Evolutionary conservation across 2,797 vertebrate genomes (phyloP).

Genomic region (Crocidura indochinensis): DNA sequence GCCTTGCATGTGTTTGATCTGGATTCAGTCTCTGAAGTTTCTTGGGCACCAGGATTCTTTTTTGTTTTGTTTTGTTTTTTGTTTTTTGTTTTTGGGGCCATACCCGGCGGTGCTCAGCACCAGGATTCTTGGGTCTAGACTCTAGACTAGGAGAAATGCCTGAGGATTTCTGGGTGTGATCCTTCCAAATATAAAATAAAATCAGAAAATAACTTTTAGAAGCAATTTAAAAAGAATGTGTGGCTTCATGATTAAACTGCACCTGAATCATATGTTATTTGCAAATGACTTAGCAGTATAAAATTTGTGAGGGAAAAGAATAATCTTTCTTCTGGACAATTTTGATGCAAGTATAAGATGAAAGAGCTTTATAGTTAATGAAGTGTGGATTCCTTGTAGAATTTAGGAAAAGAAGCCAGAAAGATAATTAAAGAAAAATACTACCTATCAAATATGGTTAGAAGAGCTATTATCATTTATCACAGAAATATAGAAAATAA

Average conservation of each 20-base stretch:
- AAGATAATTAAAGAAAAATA: constrained; percentile 55
- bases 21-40: no score
- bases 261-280: constrained; percentile 2
- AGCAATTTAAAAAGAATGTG: constrained; percentile 27
- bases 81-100: no score
- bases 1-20: no score
- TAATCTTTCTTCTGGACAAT: constrained; percentile 12
- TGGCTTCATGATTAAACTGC: constrained; percentile 34
- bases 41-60: no score
- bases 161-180: no score
- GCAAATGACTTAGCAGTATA: constrained; percentile 27
- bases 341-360: not conserved
- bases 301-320: not conserved
- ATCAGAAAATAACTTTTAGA: constrained; percentile 24
- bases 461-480: not conserved
- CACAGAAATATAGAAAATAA: constrained; percentile 39
- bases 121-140: no score
- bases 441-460: not conserved
- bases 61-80: no score
- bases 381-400: constrained; percentile 34
- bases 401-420: constrained; percentile 4
- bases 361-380: not conserved
- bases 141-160: no score
- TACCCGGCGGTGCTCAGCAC: no score
- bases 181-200: not conserved